These are phyloP conservation scores for Cynopterus sphinx DNA, from an alignment of 2,797 vertebrate genomes.

Conservation along the genomic window DNA sequence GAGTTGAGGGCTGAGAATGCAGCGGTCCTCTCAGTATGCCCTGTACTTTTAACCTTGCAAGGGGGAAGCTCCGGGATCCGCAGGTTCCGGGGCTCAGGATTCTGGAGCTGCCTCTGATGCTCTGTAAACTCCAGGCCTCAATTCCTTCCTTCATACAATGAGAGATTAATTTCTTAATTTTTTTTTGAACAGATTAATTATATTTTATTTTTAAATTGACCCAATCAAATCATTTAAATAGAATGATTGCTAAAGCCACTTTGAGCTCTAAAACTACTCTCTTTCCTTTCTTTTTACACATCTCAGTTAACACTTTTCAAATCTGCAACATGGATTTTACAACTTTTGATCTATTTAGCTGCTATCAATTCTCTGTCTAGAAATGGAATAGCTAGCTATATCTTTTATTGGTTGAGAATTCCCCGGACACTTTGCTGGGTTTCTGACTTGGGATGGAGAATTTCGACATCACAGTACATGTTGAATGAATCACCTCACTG, in stretches of 20 bases:
- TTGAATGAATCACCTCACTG: not conserved
- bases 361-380: not conserved
- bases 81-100: not conserved
- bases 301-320: not conserved
- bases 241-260: not conserved
- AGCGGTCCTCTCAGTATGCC: fast-evolving
- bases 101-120: not conserved
- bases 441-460: not conserved
- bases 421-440: not conserved
- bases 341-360: slow-evolving; percentile 8
- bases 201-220: no score
- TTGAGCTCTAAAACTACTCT: not conserved
- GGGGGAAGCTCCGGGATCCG: not conserved
- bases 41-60: not conserved
- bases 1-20: not conserved
- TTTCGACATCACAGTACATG: not conserved
- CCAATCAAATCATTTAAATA: not conserved
- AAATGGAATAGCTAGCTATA: not conserved
- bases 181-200: no score
- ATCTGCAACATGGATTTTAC: not conserved
- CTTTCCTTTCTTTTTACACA: not conserved
- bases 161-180: not conserved
- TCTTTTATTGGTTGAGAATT: not conserved
- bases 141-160: not conserved
- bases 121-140: not conserved